A percentile compares a stretch with the other conserved stretches of the same genome.
These are phyloP conservation scores for Prenolepis imparis DNA, from an alignment of 2,888 invertebrate species.

Conservation along the genomic window DNA sequence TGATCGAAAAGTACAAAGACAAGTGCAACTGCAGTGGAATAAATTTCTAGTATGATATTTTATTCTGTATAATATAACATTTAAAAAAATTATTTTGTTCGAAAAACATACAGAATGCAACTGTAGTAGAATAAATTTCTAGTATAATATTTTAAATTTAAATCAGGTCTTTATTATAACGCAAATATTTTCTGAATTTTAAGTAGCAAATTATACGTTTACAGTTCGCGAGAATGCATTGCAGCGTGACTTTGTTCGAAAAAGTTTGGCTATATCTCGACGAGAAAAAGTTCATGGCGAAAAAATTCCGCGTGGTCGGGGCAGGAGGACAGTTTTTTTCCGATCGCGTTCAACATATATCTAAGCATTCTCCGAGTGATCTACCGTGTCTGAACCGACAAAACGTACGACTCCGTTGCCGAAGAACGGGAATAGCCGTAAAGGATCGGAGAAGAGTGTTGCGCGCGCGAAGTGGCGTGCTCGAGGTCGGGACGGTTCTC, in stretches of 20 bases:
- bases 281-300: background rate
- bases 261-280: background rate
- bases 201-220: background rate
- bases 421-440: conserved; percentile 69
- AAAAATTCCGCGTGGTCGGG: conserved; percentile 58
- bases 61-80: background rate
- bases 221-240: background rate
- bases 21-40: background rate
- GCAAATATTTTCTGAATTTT: background rate
- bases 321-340: conserved; percentile 30
- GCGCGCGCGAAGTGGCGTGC: conserved; percentile 60
- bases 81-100: background rate
- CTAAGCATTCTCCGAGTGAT: background rate
- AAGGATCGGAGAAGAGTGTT: conserved; percentile 70
- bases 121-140: background rate
- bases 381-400: background rate
- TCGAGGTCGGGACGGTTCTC: conserved; percentile 6
- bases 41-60: background rate
- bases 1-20: background rate
- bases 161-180: background rate
- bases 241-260: no score
- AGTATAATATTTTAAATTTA: background rate
- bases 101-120: background rate
- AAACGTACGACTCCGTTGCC: background rate
- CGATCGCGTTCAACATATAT: background rate